These are phyloP conservation scores for Otis tarda DNA, from an alignment of 2,113 vertebrate genomes.

Conservation along the genomic window DNA sequence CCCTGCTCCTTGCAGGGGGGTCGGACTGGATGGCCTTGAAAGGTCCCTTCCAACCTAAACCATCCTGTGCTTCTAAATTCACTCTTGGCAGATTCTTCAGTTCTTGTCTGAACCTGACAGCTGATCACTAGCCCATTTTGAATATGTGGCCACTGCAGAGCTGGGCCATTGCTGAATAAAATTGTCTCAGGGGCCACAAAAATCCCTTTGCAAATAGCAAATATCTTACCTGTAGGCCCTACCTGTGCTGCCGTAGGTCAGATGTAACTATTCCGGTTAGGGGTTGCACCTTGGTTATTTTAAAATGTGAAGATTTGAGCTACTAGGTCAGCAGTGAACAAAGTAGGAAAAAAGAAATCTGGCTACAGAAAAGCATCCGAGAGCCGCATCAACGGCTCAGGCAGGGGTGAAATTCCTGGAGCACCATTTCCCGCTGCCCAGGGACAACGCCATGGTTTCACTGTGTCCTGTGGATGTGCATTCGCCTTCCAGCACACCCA, in stretches of 20 bases:
- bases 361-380: neutral
- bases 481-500: neutral
- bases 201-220: neutral
- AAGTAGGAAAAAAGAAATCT: neutral
- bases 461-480: fast-evolving
- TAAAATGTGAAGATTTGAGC: neutral
- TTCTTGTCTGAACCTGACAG: neutral
- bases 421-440: neutral
- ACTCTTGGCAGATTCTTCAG: neutral
- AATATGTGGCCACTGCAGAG: neutral
- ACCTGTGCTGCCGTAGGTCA: neutral
- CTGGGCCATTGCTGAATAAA: neutral
- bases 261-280: neutral
- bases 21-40: no score
- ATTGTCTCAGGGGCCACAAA: neutral
- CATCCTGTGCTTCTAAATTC: neutral
- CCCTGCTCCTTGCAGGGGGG: no score
- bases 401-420: neutral
- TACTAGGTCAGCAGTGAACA: neutral
- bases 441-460: fast-evolving
- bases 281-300: neutral
- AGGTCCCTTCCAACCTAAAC: no score
- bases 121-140: neutral
- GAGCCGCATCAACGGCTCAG: fast-evolving
- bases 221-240: neutral